Percentiles rank a stretch among this genome's conserved stretches.
Conservation (phyloP, 2,797 vertebrate genomes). For the Erithacus rubecula region DNA sequence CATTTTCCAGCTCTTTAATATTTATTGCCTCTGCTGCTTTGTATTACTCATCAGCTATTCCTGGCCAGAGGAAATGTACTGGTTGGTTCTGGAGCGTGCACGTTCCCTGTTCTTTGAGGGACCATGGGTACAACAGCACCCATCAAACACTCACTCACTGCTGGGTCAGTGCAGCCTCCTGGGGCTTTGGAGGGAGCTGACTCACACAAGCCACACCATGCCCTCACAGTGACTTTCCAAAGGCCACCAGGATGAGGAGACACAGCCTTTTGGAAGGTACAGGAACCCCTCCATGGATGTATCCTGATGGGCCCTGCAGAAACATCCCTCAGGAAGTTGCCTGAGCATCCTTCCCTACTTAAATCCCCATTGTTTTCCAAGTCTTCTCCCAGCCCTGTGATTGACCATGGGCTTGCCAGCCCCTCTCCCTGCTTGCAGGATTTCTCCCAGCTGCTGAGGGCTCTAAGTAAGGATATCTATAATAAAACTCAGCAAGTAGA, state of each 20-base stretch:
- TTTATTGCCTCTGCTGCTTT: conserved; percentile 50
- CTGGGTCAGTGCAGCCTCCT: fast-evolving
- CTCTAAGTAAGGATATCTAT: not conserved
- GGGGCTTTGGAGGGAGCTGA: not conserved
- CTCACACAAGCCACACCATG: fast-evolving
- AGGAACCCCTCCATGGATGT: not conserved
- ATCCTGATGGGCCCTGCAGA: not conserved
- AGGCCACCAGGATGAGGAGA: not conserved
- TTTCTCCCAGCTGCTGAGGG: not conserved
- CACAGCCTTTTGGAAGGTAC: not conserved
- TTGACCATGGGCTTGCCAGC: not conserved
- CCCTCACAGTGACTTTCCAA: not conserved
- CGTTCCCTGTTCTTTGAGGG: not conserved
- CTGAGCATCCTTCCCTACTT: not conserved
- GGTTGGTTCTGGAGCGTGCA: not conserved
- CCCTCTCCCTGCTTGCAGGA: not conserved
- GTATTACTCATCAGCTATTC: conserved; percentile 62
- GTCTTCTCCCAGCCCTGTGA: not conserved
- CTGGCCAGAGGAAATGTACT: conserved; percentile 38
- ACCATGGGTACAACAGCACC: not conserved
- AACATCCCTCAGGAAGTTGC: not conserved
- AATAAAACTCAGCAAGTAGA: not conserved
- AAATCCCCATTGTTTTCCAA: not conserved
- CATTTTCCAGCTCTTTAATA: conserved; percentile 55
- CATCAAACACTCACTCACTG: not conserved